phyloP scores from a whole-genome alignment of 1,140 invertebrate genomes.

The Trichonephila inaurata region DNA sequence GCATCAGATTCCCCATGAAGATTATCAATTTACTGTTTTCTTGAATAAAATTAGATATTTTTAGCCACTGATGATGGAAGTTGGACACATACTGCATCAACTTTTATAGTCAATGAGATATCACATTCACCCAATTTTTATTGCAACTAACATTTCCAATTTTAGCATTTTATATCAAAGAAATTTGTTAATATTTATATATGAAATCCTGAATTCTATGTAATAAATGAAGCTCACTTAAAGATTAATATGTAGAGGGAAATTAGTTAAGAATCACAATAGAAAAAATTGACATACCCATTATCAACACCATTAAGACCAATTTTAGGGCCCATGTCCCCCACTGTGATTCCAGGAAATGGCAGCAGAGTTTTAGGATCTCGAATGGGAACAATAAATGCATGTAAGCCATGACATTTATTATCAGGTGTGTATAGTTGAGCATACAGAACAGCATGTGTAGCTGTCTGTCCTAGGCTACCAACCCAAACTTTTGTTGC shows the following conservation, averaged over 20 bases:
- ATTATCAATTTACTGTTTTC: no score
- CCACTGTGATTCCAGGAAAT: conserved; percentile 88
- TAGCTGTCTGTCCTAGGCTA: conserved; percentile 92
- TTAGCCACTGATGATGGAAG: no score
- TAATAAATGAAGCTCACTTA: not conserved
- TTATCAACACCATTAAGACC: conserved; percentile 95
- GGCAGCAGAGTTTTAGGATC: conserved; percentile 88
- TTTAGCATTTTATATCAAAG: no score
- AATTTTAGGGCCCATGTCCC: conserved; percentile 94
- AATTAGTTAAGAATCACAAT: not conserved
- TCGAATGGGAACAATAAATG: conserved; percentile 91
- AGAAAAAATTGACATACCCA: conserved; percentile 83
- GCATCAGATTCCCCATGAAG: no score
- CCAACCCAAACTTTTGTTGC: conserved; percentile 97
- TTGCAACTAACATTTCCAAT: no score
- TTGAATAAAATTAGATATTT: no score
- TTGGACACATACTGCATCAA: no score
- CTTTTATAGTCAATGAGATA: no score
- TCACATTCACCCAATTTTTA: no score
- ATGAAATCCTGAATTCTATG: no score
- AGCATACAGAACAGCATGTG: conserved; percentile 93
- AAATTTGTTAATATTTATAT: no score
- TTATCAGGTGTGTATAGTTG: conserved; percentile 91
- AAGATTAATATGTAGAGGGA: not conserved
- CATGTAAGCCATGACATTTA: conserved; percentile 90